Evolutionary conservation across 2,888 invertebrate species (phyloP).

Genomic region (Apodemia hepburni): DNA sequence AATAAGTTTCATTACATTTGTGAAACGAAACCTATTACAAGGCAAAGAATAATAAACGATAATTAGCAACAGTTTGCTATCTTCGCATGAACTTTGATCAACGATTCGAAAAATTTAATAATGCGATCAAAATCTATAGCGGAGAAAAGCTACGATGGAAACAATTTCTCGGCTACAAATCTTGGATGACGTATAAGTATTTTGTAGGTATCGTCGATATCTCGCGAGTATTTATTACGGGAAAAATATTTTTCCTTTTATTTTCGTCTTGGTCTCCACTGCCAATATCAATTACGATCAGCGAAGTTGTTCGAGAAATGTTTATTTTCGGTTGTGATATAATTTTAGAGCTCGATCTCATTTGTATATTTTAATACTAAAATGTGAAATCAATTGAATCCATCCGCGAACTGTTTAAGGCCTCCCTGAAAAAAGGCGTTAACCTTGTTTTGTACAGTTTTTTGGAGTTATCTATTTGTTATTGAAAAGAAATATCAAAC

Average conservation of each 20-base stretch:
- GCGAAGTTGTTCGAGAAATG: constrained; percentile 30
- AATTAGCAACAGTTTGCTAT: background rate
- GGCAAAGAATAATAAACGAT: too few species aligned
- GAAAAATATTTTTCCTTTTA: constrained; percentile 44
- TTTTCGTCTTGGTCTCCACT: constrained; percentile 38
- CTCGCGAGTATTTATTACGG: constrained; percentile 43
- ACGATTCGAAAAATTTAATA: constrained; percentile 45
- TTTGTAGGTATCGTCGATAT: constrained; percentile 46
- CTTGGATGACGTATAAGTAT: constrained; percentile 48
- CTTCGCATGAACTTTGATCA: constrained; percentile 34
- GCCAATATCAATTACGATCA: constrained; percentile 44
- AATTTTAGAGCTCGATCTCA: too few species aligned
- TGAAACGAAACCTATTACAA: too few species aligned
- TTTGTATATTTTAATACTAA: too few species aligned
- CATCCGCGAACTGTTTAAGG: too few species aligned
- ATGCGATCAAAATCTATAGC: constrained; percentile 41
- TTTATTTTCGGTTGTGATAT: constrained; percentile 2
- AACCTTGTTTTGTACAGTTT: too few species aligned
- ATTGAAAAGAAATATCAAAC: too few species aligned
- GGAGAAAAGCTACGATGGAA: constrained; percentile 41
- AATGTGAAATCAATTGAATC: too few species aligned
- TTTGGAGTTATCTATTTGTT: too few species aligned
- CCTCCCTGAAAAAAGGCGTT: too few species aligned
- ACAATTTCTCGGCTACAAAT: constrained; percentile 55
- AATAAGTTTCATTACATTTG: too few species aligned